Evolutionary conservation across 2,888 invertebrate species (phyloP), one percentile per base, ranked within the genome.

Genomic region (Lamellibrachia satsuma): DNA sequence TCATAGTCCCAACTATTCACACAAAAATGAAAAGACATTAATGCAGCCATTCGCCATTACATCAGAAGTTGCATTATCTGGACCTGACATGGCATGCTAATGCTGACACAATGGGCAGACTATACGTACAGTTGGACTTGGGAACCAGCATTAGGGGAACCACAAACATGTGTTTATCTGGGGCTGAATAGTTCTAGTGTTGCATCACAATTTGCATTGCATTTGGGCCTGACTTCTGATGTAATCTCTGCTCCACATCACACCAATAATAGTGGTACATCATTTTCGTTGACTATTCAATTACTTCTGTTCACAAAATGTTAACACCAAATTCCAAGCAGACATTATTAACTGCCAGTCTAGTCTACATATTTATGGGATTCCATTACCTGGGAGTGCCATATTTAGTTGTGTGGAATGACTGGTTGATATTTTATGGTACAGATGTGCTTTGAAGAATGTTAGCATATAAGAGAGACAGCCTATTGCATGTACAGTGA

Each of bases 81-180:
- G 1, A 22, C 75, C 9, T 55, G 55, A 7, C 55, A 75, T 6
- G 15, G 75, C 75, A 75, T 60, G 60, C 60, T 22, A 75, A 75
- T 75, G 75, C 4, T n/a, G 15, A 22, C 75, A 15, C 75, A 6
- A 2, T 22, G 15, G 15, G 15, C 75, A 75, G 2, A 75, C 2
- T 6, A 75, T 15, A 75, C 75, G n/a, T n/a, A 22, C n/a, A n/a
- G 75, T n/a, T 75, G 75, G 75, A 22, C 75, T 22, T 22, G 22
- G 75, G 6, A 75, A 22, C 75, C 15, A 6, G 75, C 57, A 15
- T 15, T 15, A 75, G n/a, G 15, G 75, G n/a, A 75, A 75, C n/a
- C 22, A n/a, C 75, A 75, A 75, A 75, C 75, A 75, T 75, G 75
- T 15, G 75, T 75, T 75, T 75, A 75, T 75, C 75, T 75, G n/a